Conservation (phyloP, 2,888 invertebrate genomes). For the Tubulanus polymorphus region DNA sequence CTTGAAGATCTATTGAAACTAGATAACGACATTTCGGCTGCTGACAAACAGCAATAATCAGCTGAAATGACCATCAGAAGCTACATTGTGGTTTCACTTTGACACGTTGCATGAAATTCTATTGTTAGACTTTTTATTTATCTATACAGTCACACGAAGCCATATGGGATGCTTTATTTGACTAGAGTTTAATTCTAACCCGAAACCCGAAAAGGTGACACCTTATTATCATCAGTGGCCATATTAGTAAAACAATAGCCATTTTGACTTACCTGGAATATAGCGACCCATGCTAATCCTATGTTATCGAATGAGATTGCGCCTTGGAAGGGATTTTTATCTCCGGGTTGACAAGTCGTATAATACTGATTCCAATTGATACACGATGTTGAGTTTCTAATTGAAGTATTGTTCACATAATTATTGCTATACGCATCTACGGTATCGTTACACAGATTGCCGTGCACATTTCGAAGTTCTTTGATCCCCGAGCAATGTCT, state of each 20-base stretch:
- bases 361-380: conserved; percentile 99
- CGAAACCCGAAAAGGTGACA: not conserved
- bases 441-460: conserved; percentile 71
- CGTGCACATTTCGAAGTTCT: conserved; percentile 58
- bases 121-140: too few species aligned
- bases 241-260: not conserved
- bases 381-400: too few species aligned
- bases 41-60: too few species aligned
- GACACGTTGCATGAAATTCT: too few species aligned
- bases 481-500: conserved; percentile 64
- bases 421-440: conserved; percentile 62
- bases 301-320: conserved; percentile 99
- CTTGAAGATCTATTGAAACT: too few species aligned
- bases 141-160: too few species aligned
- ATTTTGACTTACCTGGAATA: conserved; percentile 82
- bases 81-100: too few species aligned
- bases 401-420: conserved; percentile 42
- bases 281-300: conserved; percentile 99
- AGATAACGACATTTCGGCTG: too few species aligned
- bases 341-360: conserved; percentile 86
- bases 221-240: not conserved
- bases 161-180: too few species aligned
- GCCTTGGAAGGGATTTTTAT: conserved; percentile 96
- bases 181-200: too few species aligned
- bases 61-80: too few species aligned